Base-by-base conservation (phyloP, 2,888 invertebrate species). In the Octodonta nipae region DNA sequence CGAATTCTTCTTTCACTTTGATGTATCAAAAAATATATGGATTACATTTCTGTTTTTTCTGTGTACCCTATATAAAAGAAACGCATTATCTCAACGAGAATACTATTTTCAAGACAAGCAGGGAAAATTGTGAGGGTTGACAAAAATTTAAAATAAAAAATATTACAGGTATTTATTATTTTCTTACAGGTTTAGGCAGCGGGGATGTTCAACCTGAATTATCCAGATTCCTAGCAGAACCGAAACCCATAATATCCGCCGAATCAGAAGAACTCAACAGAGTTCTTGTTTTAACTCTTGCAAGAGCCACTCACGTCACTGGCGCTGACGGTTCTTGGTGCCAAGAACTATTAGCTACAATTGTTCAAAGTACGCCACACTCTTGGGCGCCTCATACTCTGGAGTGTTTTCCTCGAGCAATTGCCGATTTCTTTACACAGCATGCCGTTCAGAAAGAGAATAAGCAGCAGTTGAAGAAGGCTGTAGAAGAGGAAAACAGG, bases 181-280 rank as follows among this genome's bases (percentile, higher is more conserved):
- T n/a, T n/a, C 11, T 25, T 85, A 81, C 10, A 87, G 89, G 32
- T 26, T 66, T 93, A 34, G 91, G 91, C n/a, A 89, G 87, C 45
- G 81, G 86, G 0, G 93, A 93, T 54, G 88, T 95, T 0, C 92
- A 93, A 54, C 81, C 91, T 1, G 92, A 92, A 59, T 70, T 93
- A 45, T 88, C 91, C 0, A 71, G 91, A 24, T 85, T 88, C 50
- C 74, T 89, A n/a, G 81, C 78, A 10, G 93, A 93, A 49, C 83
- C 85, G 0, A 93, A 93, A 63, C 80, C 86, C 0, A 72, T 91
- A 1, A 82, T 93, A 0, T 92, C 91, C 0, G 79, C 81, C 0
- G 95, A 95, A 61, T 92, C 91, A 2, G 95, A 95, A 58, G 95
- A 95, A 58, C 64, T 95, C 7, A 95, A 95, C 60, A 68, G 89